Conservation (phyloP, 37 sponge, comb jelly and placozoan species). For the Crambe crambe region DNA sequence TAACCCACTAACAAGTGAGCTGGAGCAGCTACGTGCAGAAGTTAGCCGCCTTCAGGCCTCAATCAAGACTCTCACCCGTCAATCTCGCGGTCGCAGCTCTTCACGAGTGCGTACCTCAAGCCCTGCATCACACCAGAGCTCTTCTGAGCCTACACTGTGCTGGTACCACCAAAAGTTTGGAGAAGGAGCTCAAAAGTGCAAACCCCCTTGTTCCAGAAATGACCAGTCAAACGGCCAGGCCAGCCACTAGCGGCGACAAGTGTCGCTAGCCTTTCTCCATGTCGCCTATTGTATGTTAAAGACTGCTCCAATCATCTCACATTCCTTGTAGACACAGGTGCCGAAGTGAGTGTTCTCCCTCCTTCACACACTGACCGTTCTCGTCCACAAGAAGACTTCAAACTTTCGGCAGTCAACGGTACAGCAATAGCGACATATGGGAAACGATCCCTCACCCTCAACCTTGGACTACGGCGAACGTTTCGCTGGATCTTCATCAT, state of each 20-base stretch:
- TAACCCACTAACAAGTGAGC: background rate
- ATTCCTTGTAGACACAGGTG: conserved; percentile 65
- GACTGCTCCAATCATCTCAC: conserved; percentile 2
- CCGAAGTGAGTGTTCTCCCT: conserved; percentile 29
- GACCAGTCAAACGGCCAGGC: conserved; percentile 32
- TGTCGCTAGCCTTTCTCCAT: conserved; percentile 37
- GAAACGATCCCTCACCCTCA: conserved; percentile 53
- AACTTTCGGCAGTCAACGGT: conserved; percentile 29
- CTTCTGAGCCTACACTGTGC: background rate
- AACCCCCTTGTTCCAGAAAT: background rate
- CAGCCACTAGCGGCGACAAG: conserved; percentile 54
- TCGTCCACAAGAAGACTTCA: background rate
- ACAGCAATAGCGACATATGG: conserved; percentile 7
- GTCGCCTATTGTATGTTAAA: conserved; percentile 51
- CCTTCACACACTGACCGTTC: conserved; percentile 5
- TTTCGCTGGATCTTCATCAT: conserved; percentile 73
- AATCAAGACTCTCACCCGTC: background rate
- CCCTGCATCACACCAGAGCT: background rate
- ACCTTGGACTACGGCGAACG: conserved; percentile 51
- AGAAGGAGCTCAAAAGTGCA: background rate
- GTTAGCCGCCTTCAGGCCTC: background rate
- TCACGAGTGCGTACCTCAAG: background rate
- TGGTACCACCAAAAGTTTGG: conserved; percentile 14
- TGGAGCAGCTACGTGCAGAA: conserved; percentile 26
- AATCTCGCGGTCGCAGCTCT: background rate